These are phyloP conservation scores for Epinotia bilunana DNA, from an alignment of 2,888 invertebrate species.

Conservation along the genomic window DNA sequence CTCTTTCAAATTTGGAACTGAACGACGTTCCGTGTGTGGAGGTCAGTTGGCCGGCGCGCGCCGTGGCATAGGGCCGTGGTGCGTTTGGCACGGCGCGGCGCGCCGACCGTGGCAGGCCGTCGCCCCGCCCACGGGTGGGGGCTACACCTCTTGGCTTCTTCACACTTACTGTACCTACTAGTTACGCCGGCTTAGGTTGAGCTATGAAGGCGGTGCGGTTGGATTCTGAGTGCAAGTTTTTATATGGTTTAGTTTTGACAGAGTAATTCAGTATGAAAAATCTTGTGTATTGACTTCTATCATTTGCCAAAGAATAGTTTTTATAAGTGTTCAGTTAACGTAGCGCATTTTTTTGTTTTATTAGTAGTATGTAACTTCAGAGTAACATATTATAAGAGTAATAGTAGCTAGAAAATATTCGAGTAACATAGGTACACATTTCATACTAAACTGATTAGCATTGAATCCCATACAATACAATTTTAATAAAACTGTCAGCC, in stretches of 20 bases:
- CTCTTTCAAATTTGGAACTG: slow-evolving; percentile 28
- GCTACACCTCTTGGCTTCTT: slow-evolving; percentile 60
- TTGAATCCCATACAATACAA: too few relatives aligned
- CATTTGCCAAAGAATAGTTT: too few relatives aligned
- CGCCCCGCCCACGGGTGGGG: slow-evolving; percentile 73
- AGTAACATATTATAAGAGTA: too few relatives aligned
- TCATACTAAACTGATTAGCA: too few relatives aligned
- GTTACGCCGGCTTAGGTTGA: slow-evolving; percentile 64
- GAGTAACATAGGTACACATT: too few relatives aligned
- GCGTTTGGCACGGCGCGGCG: slow-evolving; percentile 56
- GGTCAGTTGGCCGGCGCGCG: slow-evolving; percentile 32
- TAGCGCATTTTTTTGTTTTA: too few relatives aligned
- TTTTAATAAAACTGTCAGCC: too few relatives aligned
- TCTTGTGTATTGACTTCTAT: too few relatives aligned
- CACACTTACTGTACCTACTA: slow-evolving; percentile 76
- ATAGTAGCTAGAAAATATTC: too few relatives aligned
- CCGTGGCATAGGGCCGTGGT: slow-evolving; percentile 64
- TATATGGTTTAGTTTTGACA: neutral
- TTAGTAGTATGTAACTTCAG: too few relatives aligned
- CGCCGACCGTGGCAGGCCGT: slow-evolving; percentile 48
- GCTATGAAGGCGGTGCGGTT: slow-evolving; percentile 47
- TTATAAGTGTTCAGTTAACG: too few relatives aligned
- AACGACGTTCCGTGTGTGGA: neutral
- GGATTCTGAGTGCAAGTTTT: neutral
- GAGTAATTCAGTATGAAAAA: too few relatives aligned